Evolutionary conservation across 2,888 invertebrate genomes (phyloP), one percentile per base, ranked within the genome.

Genomic region (Caenorhabditis sp.): DNA sequence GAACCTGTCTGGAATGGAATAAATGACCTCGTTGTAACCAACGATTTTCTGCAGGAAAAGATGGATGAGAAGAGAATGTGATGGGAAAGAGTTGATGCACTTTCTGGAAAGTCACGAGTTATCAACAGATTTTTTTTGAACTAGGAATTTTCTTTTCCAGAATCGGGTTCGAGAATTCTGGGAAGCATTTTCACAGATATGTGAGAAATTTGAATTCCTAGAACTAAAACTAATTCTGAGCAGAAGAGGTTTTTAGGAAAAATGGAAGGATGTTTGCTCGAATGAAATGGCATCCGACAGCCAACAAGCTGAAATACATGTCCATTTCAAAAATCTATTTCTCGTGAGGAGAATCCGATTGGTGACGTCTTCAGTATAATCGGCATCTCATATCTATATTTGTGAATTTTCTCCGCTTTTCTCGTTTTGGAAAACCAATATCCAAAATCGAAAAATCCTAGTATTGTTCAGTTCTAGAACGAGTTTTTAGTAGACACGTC

Each of bases 1-100:
- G 58, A 68, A 76, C 68, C 76, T 68, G 76, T 68, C 74, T 75
- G 66, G 66, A 64, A 66, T 26, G 14, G 24, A 47, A 41, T 12
- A 56, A 72, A 59, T 72, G 72, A 72, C 72, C 72, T 72, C 59
- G 72, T 19, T 47, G 47, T 47, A 47, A 47, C 47, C 49, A 68
- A 68, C 54, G 8, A 54, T 38, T 5, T 28, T 58, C 28, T 28
- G 19, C 22, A 64, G 35, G 12, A 51, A 38, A n/a, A 31, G n/a
- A 22, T 16, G 22, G 19, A 35, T 19, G 66, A 54, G 0, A 49
- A 31, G 19, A 22, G 35, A 19, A 28, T 38, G 22, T 63, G 63
- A 44, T n/a, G 54, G 28, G 24, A 41, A 54, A 38, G 2, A 35
- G 54, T 68, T 26, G 35, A 41, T 68, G 68, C 51, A 68, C 68